These are phyloP conservation scores for Acanthoscelides obtectus DNA, from an alignment of 2,888 invertebrate species.

Conservation along the genomic window DNA sequence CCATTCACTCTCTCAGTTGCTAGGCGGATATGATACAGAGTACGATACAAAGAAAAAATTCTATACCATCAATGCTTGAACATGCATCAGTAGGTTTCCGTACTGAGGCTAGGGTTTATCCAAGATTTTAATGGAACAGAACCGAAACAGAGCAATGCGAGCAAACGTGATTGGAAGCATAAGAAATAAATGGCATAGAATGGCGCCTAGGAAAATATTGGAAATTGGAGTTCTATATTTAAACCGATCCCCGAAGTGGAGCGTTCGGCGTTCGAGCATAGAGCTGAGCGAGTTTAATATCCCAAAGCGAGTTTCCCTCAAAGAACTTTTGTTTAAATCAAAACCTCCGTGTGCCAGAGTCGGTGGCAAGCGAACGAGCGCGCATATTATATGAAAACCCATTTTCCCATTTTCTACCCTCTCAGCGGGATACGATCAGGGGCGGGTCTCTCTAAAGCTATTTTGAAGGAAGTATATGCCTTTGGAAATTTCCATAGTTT, in stretches of 20 bases:
- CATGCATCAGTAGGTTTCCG: no score
- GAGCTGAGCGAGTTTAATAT: neutral
- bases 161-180: neutral
- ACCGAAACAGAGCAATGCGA: neutral
- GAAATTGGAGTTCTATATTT: neutral
- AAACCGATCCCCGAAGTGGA: neutral
- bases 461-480: neutral
- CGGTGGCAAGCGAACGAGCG: neutral
- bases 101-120: no score
- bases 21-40: no score
- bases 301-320: neutral
- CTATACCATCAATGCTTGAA: no score
- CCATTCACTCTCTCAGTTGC: no score
- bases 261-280: neutral
- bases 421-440: neutral
- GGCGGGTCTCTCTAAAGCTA: neutral
- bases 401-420: neutral
- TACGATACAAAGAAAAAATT: no score
- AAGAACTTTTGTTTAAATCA: neutral
- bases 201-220: neutral
- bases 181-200: neutral
- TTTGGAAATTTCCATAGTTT: no score
- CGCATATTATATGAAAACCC: neutral
- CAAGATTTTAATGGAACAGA: no score
- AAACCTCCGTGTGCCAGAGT: neutral